A percentile compares a stretch with the other conserved stretches of the same genome.
Evolutionary conservation across 2,797 vertebrate genomes (phyloP).

Genomic region (Vultur gryphus): DNA sequence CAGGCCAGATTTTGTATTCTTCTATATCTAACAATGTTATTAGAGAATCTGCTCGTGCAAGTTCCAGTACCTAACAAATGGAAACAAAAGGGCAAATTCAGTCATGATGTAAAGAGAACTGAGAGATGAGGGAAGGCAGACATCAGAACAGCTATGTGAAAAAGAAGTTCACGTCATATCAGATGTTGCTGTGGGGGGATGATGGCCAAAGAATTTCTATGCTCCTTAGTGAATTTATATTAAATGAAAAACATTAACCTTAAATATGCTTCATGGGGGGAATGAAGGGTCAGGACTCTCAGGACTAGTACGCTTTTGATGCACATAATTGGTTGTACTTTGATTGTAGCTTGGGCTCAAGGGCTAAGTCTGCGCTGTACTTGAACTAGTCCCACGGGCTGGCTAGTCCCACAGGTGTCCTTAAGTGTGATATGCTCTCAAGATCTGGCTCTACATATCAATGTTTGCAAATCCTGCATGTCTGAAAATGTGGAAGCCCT

Average conservation of each 20-base stretch:
- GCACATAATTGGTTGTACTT: background rate
- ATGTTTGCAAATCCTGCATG: background rate
- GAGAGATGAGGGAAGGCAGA: background rate
- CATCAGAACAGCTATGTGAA: background rate
- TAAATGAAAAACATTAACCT: background rate
- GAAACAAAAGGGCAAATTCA: background rate
- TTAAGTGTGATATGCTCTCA: background rate
- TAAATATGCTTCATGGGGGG: background rate
- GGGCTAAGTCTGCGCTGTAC: background rate
- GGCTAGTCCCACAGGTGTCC: background rate
- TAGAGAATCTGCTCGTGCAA: background rate
- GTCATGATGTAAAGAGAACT: background rate
- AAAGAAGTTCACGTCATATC: background rate
- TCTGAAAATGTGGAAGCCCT: background rate
- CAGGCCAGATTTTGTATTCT: background rate
- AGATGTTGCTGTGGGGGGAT: background rate
- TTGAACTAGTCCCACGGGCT: background rate
- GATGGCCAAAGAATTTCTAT: background rate
- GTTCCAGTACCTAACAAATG: background rate
- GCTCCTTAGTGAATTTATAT: background rate
- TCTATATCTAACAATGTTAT: background rate
- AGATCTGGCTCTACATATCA: background rate
- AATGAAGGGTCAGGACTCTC: background rate
- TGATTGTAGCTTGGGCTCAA: background rate
- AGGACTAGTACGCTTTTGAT: background rate